Evolutionary conservation across 2,888 invertebrate species (phyloP).

Genomic region (Hypomecis punctinalis): DNA sequence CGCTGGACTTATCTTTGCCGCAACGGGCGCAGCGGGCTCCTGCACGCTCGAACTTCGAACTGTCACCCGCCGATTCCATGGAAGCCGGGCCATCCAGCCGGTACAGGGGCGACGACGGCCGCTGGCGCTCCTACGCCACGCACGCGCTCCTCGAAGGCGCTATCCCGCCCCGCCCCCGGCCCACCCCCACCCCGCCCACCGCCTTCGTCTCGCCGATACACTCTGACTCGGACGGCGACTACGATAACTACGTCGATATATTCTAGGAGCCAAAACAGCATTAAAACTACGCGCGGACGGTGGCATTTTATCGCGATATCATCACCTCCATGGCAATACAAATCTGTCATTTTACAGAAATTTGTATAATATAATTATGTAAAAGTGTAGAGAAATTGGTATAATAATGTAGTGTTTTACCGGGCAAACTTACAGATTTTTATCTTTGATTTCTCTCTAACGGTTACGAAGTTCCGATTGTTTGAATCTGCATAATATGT

Average conservation of each 20-base stretch:
- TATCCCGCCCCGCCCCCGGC: background rate
- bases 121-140: background rate
- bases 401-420: too few species aligned
- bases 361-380: too few species aligned
- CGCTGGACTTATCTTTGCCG: background rate
- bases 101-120: background rate
- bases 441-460: too few species aligned
- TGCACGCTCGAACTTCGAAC: background rate
- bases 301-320: too few species aligned
- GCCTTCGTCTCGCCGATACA: background rate
- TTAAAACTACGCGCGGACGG: background rate
- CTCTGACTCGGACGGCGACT: background rate
- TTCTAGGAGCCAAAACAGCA: background rate
- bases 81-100: background rate
- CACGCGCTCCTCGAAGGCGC: background rate
- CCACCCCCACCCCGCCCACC: background rate
- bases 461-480: too few species aligned
- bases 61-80: background rate
- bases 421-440: too few species aligned
- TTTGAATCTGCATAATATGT: too few species aligned
- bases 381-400: too few species aligned
- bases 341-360: too few species aligned
- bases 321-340: too few species aligned
- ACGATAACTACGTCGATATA: background rate
- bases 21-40: background rate